A percentile compares a stretch with the other conserved stretches of the same genome.
These are phyloP conservation scores for Drosophila suboccidentalis DNA, from an alignment of 2,888 invertebrate genomes.

Conservation along the genomic window DNA sequence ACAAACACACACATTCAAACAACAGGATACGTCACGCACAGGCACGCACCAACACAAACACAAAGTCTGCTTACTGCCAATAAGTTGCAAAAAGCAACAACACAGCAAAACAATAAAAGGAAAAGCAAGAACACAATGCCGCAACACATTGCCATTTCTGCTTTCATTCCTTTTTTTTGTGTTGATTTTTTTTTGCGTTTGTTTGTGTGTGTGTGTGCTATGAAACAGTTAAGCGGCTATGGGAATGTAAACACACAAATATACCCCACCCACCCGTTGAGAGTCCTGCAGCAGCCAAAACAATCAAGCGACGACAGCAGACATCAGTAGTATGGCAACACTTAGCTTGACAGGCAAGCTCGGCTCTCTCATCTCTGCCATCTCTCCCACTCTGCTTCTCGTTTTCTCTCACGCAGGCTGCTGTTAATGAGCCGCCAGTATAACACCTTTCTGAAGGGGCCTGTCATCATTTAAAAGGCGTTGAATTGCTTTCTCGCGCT, in stretches of 20 bases:
- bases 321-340: slow-evolving; percentile 48
- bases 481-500: slow-evolving; percentile 54
- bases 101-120: slow-evolving; percentile 59
- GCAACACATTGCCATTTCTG: slow-evolving; percentile 75
- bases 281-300: slow-evolving; percentile 41
- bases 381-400: slow-evolving; percentile 9
- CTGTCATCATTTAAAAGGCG: slow-evolving; percentile 61
- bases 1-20: slow-evolving; percentile 34
- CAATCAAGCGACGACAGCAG: slow-evolving; percentile 49
- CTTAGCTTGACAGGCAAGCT: slow-evolving; percentile 57
- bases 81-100: slow-evolving; percentile 72
- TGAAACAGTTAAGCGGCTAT: slow-evolving; percentile 75
- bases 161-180: slow-evolving; percentile 39
- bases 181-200: slow-evolving; percentile 21
- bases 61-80: slow-evolving; percentile 74
- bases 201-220: slow-evolving; percentile 29
- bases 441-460: slow-evolving; percentile 57
- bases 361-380: slow-evolving; percentile 25
- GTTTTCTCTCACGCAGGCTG: slow-evolving; percentile 20
- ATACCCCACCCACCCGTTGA: slow-evolving; percentile 9
- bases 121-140: slow-evolving; percentile 70
- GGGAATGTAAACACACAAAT: slow-evolving; percentile 66
- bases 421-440: slow-evolving; percentile 69
- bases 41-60: slow-evolving; percentile 51
- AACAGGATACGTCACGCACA: slow-evolving; percentile 24